Conservation (phyloP, 2,888 invertebrate genomes). For the Dicyrtoma fusca region DNA sequence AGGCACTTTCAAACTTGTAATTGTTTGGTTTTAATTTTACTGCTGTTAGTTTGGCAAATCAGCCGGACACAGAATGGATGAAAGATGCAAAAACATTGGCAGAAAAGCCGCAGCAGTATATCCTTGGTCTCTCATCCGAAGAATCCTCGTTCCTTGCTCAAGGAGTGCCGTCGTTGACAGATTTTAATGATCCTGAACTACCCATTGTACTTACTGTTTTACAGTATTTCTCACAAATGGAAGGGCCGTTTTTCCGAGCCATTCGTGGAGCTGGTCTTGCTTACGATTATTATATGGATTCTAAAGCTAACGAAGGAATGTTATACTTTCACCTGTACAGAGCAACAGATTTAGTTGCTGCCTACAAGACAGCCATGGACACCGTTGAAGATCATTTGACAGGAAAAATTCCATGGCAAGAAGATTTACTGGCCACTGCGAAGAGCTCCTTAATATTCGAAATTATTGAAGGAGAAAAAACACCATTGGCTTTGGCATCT, state of each 20-base stretch:
- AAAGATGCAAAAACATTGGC: conserved; percentile 34
- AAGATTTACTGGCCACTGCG: conserved; percentile 77
- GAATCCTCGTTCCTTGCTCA: conserved; percentile 78
- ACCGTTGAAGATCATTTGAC: conserved; percentile 72
- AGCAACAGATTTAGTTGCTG: conserved; percentile 76
- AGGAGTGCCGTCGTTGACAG: conserved; percentile 69
- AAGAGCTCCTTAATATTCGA: conserved; percentile 85
- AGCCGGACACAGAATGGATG: conserved; percentile 51
- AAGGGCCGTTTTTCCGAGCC: conserved; percentile 88
- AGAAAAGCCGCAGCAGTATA: conserved; percentile 60
- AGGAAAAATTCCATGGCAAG: conserved; percentile 69
- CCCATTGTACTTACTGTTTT: conserved; percentile 77
- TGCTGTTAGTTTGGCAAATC: conserved; percentile 45
- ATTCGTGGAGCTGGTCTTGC: conserved; percentile 85
- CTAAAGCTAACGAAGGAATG: conserved; percentile 70
- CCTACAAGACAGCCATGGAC: conserved; percentile 75
- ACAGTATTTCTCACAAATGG: conserved; percentile 83
- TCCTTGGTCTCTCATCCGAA: conserved; percentile 78
- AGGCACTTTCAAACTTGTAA: no score
- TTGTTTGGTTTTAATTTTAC: background rate
- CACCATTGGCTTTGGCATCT: conserved; percentile 51
- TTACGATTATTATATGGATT: conserved; percentile 73
- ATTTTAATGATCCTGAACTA: conserved; percentile 68
- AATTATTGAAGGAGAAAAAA: conserved; percentile 71
- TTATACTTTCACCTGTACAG: conserved; percentile 73